Evolutionary conservation across 2,888 invertebrate species (phyloP).

Genomic region (Synergus itoensis): DNA sequence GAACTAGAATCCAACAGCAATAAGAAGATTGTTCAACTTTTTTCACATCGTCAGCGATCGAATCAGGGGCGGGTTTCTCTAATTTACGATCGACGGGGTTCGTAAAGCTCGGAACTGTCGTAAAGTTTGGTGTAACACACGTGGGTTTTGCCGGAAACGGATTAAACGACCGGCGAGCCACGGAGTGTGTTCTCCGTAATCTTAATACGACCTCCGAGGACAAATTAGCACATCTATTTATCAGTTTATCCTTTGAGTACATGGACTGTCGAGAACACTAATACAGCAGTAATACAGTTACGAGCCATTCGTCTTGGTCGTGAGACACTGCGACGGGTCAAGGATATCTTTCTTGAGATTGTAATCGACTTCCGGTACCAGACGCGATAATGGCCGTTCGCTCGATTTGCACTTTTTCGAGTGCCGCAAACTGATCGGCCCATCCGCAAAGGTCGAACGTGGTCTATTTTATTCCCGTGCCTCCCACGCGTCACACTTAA

Average conservation of each 20-base stretch:
- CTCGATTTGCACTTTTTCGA: constrained; percentile 13
- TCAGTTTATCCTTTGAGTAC: not conserved
- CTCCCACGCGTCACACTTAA: not conserved
- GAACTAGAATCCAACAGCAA: not conserved
- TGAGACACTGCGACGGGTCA: not conserved
- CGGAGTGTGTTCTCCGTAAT: not conserved
- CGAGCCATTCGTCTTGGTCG: not conserved
- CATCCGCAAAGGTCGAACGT: not conserved
- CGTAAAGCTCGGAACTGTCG: constrained; percentile 22
- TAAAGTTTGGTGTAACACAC: constrained; percentile 24
- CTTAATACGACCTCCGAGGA: constrained; percentile 23
- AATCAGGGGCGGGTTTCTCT: constrained; percentile 1
- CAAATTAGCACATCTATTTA: constrained; percentile 16
- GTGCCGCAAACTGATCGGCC: not conserved
- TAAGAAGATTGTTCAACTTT: not conserved
- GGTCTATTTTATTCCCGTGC: not conserved
- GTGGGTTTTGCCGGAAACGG: constrained; percentile 32
- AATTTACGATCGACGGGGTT: constrained; percentile 16
- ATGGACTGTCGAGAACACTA: not conserved
- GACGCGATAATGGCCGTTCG: not conserved
- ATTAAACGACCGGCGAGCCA: constrained; percentile 17
- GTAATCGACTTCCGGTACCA: not conserved
- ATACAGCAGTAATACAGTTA: not conserved
- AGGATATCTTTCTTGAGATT: constrained; percentile 3
- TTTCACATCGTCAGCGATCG: constrained; percentile 24